These are phyloP conservation scores for Odobenus rosmarus DNA, from an alignment of 2,113 vertebrate species.

Conservation along the genomic window DNA sequence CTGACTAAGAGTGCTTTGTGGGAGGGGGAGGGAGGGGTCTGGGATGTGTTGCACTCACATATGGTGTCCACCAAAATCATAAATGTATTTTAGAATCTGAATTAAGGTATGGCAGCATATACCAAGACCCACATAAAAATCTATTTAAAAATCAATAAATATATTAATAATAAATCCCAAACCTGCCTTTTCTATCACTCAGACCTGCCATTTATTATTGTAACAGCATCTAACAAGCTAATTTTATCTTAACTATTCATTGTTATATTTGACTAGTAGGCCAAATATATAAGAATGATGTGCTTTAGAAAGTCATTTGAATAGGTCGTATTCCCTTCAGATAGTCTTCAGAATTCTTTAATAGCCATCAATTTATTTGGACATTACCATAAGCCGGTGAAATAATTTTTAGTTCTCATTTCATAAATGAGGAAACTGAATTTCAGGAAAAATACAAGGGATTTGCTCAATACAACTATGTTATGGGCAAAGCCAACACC, in stretches of 20 bases:
- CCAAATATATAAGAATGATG: background rate
- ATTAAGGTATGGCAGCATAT: background rate
- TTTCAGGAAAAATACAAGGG: background rate
- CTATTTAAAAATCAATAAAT: background rate
- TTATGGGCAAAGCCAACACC: background rate
- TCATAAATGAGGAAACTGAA: background rate
- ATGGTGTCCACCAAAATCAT: fast-evolving
- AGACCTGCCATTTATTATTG: background rate
- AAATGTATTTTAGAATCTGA: background rate
- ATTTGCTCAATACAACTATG: background rate
- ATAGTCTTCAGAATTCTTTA: background rate
- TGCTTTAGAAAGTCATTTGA: fast-evolving
- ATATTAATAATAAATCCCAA: background rate
- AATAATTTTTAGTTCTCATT: background rate
- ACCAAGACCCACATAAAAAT: background rate
- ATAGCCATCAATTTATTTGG: background rate
- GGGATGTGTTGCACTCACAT: fast-evolving
- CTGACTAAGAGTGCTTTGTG: background rate
- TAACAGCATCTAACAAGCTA: background rate
- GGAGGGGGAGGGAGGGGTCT: no score
- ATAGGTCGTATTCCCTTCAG: background rate
- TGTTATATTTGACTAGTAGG: no score
- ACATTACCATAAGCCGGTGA: background rate
- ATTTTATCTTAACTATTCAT: background rate
- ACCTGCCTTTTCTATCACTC: background rate